Conservation (phyloP, 64 coral and sea anemone species). For the Orbicella faveolata region DNA sequence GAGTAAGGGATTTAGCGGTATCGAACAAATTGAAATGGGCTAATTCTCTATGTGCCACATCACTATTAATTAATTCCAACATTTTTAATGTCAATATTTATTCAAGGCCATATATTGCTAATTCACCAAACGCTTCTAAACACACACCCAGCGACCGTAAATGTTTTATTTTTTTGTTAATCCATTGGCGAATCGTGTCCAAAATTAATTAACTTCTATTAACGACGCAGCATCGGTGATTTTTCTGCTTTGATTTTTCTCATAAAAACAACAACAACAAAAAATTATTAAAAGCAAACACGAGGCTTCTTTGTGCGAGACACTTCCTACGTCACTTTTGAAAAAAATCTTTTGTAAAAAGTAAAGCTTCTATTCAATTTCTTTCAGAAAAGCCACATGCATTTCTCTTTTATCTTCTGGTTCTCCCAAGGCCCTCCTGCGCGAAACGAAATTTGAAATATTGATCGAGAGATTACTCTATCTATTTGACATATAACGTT, state of each 20-base stretch:
- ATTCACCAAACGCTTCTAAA: too few relatives aligned
- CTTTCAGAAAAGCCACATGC: conserved; percentile 18
- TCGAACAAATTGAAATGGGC: too few relatives aligned
- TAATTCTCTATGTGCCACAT: too few relatives aligned
- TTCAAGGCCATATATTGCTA: too few relatives aligned
- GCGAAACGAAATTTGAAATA: conserved; percentile 15
- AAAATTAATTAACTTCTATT: background rate
- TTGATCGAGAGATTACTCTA: background rate
- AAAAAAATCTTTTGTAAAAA: background rate
- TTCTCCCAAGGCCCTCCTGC: background rate
- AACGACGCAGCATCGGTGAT: background rate
- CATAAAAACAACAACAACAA: background rate
- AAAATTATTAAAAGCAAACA: background rate
- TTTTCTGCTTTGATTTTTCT: background rate
- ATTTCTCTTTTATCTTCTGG: conserved; percentile 3
- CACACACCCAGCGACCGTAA: too few relatives aligned
- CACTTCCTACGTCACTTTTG: background rate
- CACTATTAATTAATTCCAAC: too few relatives aligned
- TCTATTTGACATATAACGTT: background rate
- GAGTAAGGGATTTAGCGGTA: too few relatives aligned
- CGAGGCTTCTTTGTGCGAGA: background rate
- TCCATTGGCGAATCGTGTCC: background rate
- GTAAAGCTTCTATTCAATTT: conserved; percentile 3
- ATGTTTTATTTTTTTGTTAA: background rate
- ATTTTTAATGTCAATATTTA: too few relatives aligned